Conservation (phyloP, 1,140 invertebrate species). For the Musca vetustissima region DNA sequence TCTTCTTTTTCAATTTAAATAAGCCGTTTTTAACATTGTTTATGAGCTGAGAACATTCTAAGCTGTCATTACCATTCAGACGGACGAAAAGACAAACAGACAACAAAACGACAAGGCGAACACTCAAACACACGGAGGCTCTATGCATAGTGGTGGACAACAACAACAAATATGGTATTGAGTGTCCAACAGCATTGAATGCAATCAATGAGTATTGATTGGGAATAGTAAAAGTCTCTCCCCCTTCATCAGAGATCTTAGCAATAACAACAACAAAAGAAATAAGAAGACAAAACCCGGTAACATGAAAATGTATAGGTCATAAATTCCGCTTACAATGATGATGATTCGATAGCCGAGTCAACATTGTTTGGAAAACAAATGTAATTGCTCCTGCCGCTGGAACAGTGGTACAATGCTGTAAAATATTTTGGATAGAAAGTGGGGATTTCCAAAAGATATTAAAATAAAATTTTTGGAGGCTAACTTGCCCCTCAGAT, state of each 20-base stretch:
- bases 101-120: background rate
- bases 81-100: too few species aligned
- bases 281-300: background rate
- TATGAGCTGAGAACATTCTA: constrained; percentile 24
- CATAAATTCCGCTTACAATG: constrained; percentile 18
- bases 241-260: too few species aligned
- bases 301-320: background rate
- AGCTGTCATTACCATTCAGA: constrained; percentile 18
- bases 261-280: background rate
- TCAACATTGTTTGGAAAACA: too few species aligned
- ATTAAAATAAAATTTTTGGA: too few species aligned
- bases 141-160: background rate
- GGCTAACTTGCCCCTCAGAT: too few species aligned
- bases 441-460: too few species aligned
- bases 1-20: constrained; percentile 15
- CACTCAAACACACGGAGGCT: background rate
- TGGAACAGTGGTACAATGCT: too few species aligned
- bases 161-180: background rate
- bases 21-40: constrained; percentile 23
- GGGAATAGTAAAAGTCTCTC: too few species aligned
- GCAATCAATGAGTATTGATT: constrained; percentile 13
- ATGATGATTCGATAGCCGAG: background rate
- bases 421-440: too few species aligned
- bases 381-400: too few species aligned
- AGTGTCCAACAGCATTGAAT: constrained; percentile 7